phyloP scores from a whole-genome alignment of 2,113 vertebrate species.

The Poeciliopsis prolifica region DNA sequence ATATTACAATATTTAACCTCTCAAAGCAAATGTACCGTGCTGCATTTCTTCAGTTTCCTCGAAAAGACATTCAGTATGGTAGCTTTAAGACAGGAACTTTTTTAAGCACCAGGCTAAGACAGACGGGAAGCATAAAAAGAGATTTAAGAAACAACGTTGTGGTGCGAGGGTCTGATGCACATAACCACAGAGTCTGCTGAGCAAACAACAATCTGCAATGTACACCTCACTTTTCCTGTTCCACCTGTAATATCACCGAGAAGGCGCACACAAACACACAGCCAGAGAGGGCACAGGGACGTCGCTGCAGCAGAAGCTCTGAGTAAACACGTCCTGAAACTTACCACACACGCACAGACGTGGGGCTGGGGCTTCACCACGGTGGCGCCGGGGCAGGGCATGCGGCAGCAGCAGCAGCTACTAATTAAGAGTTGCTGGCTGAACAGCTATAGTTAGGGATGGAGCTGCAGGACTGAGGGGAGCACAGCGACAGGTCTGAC shows the following conservation, averaged over 20 bases:
- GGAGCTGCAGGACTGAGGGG: conserved; percentile 65
- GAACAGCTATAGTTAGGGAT: conserved; percentile 66
- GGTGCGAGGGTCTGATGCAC: conserved; percentile 15
- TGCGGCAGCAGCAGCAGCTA: conserved; percentile 70
- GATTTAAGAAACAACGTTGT: conserved; percentile 7
- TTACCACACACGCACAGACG: conserved; percentile 38
- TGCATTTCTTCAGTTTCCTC: conserved; percentile 21
- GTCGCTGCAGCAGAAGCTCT: conserved; percentile 24
- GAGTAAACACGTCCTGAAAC: conserved; percentile 47
- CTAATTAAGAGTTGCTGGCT: conserved; percentile 74
- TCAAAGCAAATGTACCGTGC: conserved; percentile 3
- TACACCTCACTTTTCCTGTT: conserved; percentile 4
- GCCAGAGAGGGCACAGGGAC: conserved; percentile 1
- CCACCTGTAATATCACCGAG: conserved; percentile 35
- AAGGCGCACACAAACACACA: background rate
- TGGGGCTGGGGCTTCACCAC: conserved; percentile 69
- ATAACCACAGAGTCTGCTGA: conserved; percentile 14
- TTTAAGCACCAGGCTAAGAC: conserved; percentile 11
- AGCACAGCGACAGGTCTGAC: conserved; percentile 71
- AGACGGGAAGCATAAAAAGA: conserved; percentile 19
- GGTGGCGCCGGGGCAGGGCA: conserved; percentile 72
- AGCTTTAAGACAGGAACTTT: conserved; percentile 24
- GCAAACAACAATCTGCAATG: conserved; percentile 4
- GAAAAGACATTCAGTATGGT: conserved; percentile 11
- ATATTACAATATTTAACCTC: conserved; percentile 27